Evolutionary conservation across 1,140 invertebrate species (phyloP), one percentile per base, ranked within the genome.

Genomic region (Pantala flavescens): DNA sequence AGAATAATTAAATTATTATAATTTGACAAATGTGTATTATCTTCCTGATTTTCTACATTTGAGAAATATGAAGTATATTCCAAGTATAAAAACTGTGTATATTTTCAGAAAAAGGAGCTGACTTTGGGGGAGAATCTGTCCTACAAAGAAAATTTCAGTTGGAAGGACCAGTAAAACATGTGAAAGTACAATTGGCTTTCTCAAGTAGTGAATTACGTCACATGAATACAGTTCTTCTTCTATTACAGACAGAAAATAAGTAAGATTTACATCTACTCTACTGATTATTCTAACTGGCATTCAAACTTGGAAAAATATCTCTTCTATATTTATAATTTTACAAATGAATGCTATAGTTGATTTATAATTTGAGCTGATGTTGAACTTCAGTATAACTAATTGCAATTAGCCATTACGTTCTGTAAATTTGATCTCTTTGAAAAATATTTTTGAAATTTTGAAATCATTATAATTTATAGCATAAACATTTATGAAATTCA

Each of bases 71-170:
- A 63, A 1, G 3, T 36, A 36, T 9, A 36, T 36, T 36, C 3
- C 28, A 36, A 5, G 28, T 36, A 36, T n/a, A n/a, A n/a, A n/a
- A n/a, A n/a, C n/a, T n/a, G 9, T 36, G 28, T 19, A 63, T 71
- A 73, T 14, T 87, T 81, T 84, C 87, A 85, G 93, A 95, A 81
- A 93, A 93, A 81, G 93, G 93, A 7, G 93, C 93, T 0, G 91
- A 92, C 79, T 96, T 96, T 78, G 91, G 91, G 77, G 94, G 93
- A 0, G 90, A 94, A 78, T 93, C 92, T 23, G 90, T 90, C 73
- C 81, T 95, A 36, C 89, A 91, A 78, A 85, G 92, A 43, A 90
- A 91, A 79, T 94, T 93, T 79, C 84, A 89, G 9, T 80, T 92
- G 0, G 85, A 89, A 55, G 90, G 89, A 23, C 86, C 88, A 70